These are phyloP conservation scores for Callithrix jacchus DNA, from an alignment of 2,113 vertebrate species.

Conservation along the genomic window DNA sequence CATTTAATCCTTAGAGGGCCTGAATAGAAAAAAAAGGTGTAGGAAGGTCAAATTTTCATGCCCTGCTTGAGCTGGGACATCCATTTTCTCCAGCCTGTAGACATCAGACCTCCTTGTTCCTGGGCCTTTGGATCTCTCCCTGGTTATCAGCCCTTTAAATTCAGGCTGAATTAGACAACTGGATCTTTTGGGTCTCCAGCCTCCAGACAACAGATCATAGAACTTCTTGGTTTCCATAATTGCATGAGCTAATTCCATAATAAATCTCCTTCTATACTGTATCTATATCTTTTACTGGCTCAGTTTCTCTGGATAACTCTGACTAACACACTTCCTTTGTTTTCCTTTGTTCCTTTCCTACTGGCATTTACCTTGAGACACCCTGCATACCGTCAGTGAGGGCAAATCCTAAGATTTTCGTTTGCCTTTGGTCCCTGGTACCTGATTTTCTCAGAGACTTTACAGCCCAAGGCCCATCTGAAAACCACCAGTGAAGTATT, in stretches of 20 bases:
- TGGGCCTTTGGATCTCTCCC: background rate
- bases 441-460: slow-evolving; percentile 57
- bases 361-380: slow-evolving; percentile 68
- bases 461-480: slow-evolving; percentile 56
- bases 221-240: background rate
- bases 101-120: background rate
- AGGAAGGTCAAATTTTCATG: background rate
- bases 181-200: background rate
- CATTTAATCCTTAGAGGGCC: background rate
- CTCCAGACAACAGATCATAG: background rate
- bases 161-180: background rate
- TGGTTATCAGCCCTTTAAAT: background rate
- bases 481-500: slow-evolving; percentile 64
- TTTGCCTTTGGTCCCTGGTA: background rate
- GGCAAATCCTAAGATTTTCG: background rate
- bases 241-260: background rate
- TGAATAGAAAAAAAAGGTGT: background rate
- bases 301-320: background rate
- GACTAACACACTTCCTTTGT: slow-evolving; percentile 39
- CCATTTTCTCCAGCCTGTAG: too few species aligned
- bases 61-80: background rate
- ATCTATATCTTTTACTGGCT: background rate
- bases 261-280: background rate
- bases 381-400: slow-evolving; percentile 37
- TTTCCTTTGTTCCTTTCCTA: slow-evolving; percentile 65